phyloP scores from a whole-genome alignment of 2,888 invertebrate genomes.

The Celastrina argiolus region DNA sequence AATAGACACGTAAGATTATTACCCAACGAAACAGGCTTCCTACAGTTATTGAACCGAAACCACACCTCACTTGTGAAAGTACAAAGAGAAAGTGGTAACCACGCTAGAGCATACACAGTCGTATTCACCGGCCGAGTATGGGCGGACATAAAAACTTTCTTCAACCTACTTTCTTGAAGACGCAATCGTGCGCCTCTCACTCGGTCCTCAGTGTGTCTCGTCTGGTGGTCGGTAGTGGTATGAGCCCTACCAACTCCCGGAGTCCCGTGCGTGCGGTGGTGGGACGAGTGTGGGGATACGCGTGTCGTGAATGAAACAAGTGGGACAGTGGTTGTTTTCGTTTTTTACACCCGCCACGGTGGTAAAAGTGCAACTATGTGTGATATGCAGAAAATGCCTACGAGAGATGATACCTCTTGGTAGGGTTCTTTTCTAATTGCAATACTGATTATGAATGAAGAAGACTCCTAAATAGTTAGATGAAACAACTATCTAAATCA shows the following conservation, averaged over 20 bases:
- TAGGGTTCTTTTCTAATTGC: conserved; percentile 43
- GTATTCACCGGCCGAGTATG: conserved; percentile 55
- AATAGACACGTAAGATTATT: conserved; percentile 31
- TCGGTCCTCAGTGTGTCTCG: conserved; percentile 61
- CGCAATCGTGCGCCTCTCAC: conserved; percentile 69
- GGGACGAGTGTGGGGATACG: conserved; percentile 65
- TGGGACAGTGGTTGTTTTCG: conserved; percentile 54
- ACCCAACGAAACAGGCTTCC: conserved; percentile 38
- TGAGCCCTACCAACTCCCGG: conserved; percentile 73
- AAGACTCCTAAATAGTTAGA: not conserved
- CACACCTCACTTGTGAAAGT: conserved; percentile 74
- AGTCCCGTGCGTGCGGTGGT: conserved; percentile 66
- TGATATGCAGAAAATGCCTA: conserved; percentile 73
- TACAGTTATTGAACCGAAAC: conserved; percentile 64
- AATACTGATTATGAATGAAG: not conserved
- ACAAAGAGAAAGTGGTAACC: conserved; percentile 75
- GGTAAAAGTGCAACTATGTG: conserved; percentile 55
- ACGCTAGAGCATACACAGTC: conserved; percentile 53
- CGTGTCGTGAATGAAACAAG: conserved; percentile 52
- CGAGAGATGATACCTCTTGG: conserved; percentile 68
- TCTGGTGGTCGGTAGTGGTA: conserved; percentile 64
- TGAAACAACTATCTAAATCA: too few relatives aligned
- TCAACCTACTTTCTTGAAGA: conserved; percentile 75
- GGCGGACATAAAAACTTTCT: conserved; percentile 73
- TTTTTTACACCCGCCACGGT: conserved; percentile 53